These are phyloP conservation scores for Atractosteus spatula DNA, from an alignment of 2,113 vertebrate species.

Conservation along the genomic window DNA sequence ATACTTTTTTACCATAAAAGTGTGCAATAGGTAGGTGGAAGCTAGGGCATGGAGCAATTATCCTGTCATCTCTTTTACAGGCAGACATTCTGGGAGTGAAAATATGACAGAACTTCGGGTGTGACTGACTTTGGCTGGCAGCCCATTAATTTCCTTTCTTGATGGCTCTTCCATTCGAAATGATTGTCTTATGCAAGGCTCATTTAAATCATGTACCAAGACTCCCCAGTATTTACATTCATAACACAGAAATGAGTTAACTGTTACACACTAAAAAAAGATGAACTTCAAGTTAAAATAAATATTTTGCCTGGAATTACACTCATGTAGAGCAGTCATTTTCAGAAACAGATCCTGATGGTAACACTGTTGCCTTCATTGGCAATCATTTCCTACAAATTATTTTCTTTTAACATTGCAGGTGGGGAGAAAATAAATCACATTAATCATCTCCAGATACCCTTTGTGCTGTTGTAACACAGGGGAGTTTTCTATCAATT, in stretches of 20 bases:
- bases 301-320: too few relatives aligned
- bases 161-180: not conserved
- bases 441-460: slow-evolving; percentile 7
- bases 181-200: too few relatives aligned
- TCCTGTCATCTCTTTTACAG: not conserved
- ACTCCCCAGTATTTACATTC: too few relatives aligned
- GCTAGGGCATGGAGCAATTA: too few relatives aligned
- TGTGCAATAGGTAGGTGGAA: too few relatives aligned
- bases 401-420: slow-evolving; percentile 4
- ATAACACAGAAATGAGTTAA: too few relatives aligned
- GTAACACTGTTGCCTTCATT: too few relatives aligned
- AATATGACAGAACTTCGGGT: not conserved
- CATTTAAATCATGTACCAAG: too few relatives aligned
- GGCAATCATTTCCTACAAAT: not conserved
- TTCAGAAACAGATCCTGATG: not conserved
- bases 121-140: not conserved
- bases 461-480: not conserved
- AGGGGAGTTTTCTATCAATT: slow-evolving; percentile 5
- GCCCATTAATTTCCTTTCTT: not conserved
- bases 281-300: too few relatives aligned
- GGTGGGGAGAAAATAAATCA: slow-evolving; percentile 3
- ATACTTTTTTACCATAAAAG: too few relatives aligned
- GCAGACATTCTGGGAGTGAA: not conserved
- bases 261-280: too few relatives aligned
- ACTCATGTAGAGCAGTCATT: not conserved